These are phyloP conservation scores for Cephus pygmeus DNA, from an alignment of 2,888 invertebrate genomes.

Conservation along the genomic window DNA sequence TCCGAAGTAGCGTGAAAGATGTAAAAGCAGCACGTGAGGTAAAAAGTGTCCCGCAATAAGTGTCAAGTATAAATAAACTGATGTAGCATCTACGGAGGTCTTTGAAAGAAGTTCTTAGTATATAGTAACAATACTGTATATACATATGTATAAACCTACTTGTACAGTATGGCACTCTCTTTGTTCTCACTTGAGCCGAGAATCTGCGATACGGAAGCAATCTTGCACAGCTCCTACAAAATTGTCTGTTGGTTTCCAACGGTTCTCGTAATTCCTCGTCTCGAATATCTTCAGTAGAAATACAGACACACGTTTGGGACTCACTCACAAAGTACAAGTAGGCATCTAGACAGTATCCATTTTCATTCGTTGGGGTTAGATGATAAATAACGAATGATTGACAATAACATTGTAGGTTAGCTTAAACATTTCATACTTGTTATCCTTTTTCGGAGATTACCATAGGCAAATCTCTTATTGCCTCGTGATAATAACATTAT, in stretches of 20 bases:
- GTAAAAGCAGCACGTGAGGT: neutral
- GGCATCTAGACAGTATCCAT: slow-evolving; percentile 33
- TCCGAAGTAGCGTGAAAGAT: neutral
- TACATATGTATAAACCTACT: slow-evolving; percentile 36
- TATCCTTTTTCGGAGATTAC: slow-evolving; percentile 76
- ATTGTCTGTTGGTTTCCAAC: slow-evolving; percentile 37
- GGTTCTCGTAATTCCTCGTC: slow-evolving; percentile 44
- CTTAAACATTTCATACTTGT: slow-evolving; percentile 35
- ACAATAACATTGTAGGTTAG: neutral
- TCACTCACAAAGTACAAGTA: slow-evolving; percentile 48
- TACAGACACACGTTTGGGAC: slow-evolving; percentile 50
- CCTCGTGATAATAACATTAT: slow-evolving; percentile 76
- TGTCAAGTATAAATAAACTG: neutral
- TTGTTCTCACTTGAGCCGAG: slow-evolving; percentile 46
- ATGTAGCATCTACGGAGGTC: neutral
- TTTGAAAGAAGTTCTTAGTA: neutral
- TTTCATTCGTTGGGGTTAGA: neutral
- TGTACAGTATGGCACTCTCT: slow-evolving; percentile 46
- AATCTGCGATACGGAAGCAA: slow-evolving; percentile 47
- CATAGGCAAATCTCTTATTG: slow-evolving; percentile 71
- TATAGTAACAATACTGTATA: neutral
- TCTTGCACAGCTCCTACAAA: slow-evolving; percentile 52
- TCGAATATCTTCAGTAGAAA: neutral
- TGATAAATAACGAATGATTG: neutral
- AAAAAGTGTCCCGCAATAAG: neutral